Base-by-base conservation (phyloP, 2,888 invertebrate genomes). In the Myathropa florea region DNA sequence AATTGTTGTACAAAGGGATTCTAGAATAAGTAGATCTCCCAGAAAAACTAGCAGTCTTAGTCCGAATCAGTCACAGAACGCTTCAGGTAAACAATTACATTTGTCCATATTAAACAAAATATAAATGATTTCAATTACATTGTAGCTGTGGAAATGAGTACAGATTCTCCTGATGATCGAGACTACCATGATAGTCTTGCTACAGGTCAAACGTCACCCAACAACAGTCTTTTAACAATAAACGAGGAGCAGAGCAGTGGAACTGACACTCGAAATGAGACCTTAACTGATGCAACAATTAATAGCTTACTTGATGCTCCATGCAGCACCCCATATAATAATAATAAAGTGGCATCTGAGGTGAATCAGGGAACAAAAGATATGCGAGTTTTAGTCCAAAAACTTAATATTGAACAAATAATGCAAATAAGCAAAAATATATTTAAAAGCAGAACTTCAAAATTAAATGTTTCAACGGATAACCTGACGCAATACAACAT, bases 261-360 rank as follows among this genome's bases (percentile, higher is more conserved):
- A 9, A 21, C 30, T 14, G 76, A 85, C 12, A 26, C 30, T 18
- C 77, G 36, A 10, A 68, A 68, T 55, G 76, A 78, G 2, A 85
- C 82, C 9, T 23, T 85, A 21, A 77, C 77, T 39, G 85, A 85
- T 61, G 72, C 63, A 2, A 85, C 85, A 14, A 68, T 85, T 7
- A 64, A 85, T 21, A 77, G 77, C 57, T 60, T 82, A 39, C 24
- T 85, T 12, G 82, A 85, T 60, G 85, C 85, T 21, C 85, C 85
- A 10, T 85, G 85, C 33, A 85, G 85, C 23, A 85, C 85, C 3
- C 85, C 85, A 24, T 82, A 82, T 7, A 63, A 78, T 18, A 21
- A 4, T 3, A 46, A 57, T n/a, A 85, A 73, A 10, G 4, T 10
- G 2, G 0, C 21, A 21, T 0, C 14, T 12, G 59, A 60, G 4